Percentiles rank a stretch among this genome's conserved stretches.
Evolutionary conservation across 2,113 vertebrate species (phyloP).

Genomic region (Chaenogobius annularis): DNA sequence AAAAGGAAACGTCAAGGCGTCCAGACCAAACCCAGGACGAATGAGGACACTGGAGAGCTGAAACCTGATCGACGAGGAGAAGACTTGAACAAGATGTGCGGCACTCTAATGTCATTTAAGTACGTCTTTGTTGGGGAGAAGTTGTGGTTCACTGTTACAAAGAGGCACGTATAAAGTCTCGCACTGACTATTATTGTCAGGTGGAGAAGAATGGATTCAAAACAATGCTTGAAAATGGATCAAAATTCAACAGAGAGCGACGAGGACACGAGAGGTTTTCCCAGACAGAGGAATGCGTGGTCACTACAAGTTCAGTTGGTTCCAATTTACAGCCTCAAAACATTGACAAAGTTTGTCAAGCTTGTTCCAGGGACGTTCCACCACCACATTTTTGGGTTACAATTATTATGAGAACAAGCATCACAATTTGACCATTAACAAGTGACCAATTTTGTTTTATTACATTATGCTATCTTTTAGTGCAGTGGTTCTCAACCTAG

Average conservation of each 20-base stretch:
- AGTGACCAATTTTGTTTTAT: no score
- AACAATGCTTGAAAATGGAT: not conserved
- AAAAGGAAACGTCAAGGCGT: slow-evolving; percentile 49
- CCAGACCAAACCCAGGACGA: slow-evolving; percentile 30
- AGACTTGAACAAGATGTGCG: slow-evolving; percentile 5
- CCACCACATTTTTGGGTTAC: not conserved
- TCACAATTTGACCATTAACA: no score
- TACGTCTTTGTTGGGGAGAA: not conserved
- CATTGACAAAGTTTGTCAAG: not conserved
- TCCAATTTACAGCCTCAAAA: not conserved
- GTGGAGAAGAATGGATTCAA: not conserved
- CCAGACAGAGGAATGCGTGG: not conserved
- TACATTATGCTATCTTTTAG: no score
- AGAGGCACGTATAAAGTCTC: not conserved
- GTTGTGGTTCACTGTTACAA: not conserved
- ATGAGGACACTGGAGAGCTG: slow-evolving; percentile 32
- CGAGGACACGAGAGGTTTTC: not conserved
- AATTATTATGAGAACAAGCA: not conserved
- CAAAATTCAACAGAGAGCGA: not conserved
- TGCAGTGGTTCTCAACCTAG: no score
- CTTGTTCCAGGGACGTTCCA: not conserved
- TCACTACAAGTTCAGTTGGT: not conserved
- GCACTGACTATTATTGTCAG: not conserved
- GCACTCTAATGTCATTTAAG: not conserved
- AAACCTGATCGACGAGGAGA: slow-evolving; percentile 4